Evolutionary conservation across 1,140 invertebrate species (phyloP).

Genomic region (Anagrus nilaparvatae): DNA sequence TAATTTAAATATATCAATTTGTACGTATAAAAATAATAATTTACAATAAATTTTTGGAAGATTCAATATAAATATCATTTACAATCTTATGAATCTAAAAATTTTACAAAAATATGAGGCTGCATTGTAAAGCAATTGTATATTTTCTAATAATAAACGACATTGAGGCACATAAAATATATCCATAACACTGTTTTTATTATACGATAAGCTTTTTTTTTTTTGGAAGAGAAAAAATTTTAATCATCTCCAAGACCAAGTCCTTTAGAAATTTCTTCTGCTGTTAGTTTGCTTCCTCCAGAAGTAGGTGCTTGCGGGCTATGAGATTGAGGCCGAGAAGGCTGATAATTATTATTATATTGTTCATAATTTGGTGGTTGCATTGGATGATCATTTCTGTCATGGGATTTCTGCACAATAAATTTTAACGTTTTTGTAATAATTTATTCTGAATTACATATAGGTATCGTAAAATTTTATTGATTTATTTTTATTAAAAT

Average conservation of each 20-base stretch:
- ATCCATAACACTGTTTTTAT: constrained; percentile 1
- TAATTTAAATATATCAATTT: too few relatives aligned
- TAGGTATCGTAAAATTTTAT: background rate
- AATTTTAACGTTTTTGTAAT: background rate
- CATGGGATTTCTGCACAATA: background rate
- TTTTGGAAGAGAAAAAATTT: too few relatives aligned
- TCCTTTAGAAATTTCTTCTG: constrained; percentile 38
- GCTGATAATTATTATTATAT: background rate
- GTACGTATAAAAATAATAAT: too few relatives aligned
- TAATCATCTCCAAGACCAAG: constrained; percentile 32
- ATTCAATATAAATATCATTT: too few relatives aligned
- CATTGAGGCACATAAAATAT: constrained; percentile 5
- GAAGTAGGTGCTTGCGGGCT: constrained; percentile 13
- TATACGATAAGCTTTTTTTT: too few relatives aligned
- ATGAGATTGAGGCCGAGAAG: constrained; percentile 11
- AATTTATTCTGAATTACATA: background rate
- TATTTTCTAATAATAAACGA: too few relatives aligned
- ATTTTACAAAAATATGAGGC: too few relatives aligned
- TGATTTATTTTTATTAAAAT: background rate
- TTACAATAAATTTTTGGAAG: too few relatives aligned
- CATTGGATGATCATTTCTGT: background rate
- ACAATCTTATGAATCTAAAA: too few relatives aligned
- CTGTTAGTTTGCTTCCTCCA: constrained; percentile 28
- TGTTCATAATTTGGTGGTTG: background rate
- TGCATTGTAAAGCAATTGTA: background rate